Conservation (phyloP, 2,888 invertebrate genomes). For the Isotomurus palustris region DNA sequence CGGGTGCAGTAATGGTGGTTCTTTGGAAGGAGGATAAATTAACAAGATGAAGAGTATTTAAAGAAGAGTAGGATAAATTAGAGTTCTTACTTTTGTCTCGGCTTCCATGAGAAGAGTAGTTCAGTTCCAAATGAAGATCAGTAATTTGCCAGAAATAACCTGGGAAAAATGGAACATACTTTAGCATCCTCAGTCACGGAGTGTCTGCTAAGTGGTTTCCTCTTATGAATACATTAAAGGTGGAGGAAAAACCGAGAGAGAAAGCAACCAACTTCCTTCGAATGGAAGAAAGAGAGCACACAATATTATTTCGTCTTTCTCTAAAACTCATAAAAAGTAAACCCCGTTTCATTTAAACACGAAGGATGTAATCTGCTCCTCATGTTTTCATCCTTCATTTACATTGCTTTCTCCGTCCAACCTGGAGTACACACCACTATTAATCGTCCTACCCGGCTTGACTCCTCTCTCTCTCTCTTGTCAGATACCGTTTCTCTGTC, state of each 20-base stretch:
- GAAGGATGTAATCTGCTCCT: slow-evolving; percentile 3
- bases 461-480: no score
- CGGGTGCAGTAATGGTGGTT: no score
- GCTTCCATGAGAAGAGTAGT: slow-evolving; percentile 72
- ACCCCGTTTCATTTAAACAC: slow-evolving; percentile 2
- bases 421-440: background rate
- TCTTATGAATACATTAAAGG: slow-evolving; percentile 9
- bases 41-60: slow-evolving; percentile 1
- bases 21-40: slow-evolving; percentile 1
- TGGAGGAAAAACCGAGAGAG: background rate
- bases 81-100: slow-evolving; percentile 65
- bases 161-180: slow-evolving; percentile 51
- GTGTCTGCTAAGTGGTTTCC: slow-evolving; percentile 1
- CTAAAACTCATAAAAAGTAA: slow-evolving; percentile 3
- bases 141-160: slow-evolving; percentile 95
- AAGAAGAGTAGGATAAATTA: slow-evolving; percentile 8
- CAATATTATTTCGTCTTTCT: background rate
- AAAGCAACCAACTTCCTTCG: slow-evolving; percentile 6
- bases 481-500: no score
- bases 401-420: background rate
- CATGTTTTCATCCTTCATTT: slow-evolving; percentile 11
- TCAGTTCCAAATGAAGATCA: slow-evolving; percentile 84
- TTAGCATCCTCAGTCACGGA: background rate
- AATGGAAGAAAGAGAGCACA: background rate
- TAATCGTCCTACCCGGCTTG: background rate